Evolutionary conservation across 2,797 vertebrate genomes (phyloP), one percentile per base, ranked within the genome.

Genomic region (Avahi laniger): DNA sequence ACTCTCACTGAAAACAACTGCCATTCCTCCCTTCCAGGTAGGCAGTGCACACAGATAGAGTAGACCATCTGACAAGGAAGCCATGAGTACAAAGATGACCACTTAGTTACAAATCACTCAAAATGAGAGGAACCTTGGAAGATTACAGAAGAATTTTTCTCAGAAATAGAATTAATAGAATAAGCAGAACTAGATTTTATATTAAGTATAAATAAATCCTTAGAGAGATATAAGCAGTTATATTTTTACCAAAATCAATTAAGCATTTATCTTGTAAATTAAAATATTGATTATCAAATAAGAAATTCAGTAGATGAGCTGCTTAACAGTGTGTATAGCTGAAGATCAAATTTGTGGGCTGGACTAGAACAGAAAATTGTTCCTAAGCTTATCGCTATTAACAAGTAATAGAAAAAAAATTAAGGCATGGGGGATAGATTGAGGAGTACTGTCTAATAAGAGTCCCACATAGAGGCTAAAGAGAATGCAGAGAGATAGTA

Each of bases 251-350:
- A 72, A 89, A 89, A 48, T 46, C 38, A 73, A 80, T 33, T 79
- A 94, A 82, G 9, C 78, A 24, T 82, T 88, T 41, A 92, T 80
- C 50, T 5, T 75, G 14, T 76, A 90, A 90, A 72, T 86, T 89
- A 57, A 70, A 81, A 35, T 43, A 89, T 94, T 89, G 18, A 67
- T 81, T 59, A 28, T 79, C 41, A 91, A 91, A 46, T 73, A 94
- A 78, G 67, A 79, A 73, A 88, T 24, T 46, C 46, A 12, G 48
- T 65, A 88, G 5, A 30, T 65, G 17, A 67, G 20, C 69, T 81
- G 50, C 67, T 54, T n/a, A 79, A 61, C 26, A 26, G 33, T 54
- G 18, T 67, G 79, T 61, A 1, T n/a, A 79, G 22, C 24, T 83
- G 22, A 91, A 81, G 82, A 81, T 50, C 54, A 48, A 48, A 57